Evolutionary conservation across 92 coral and sea anemone species (phyloP).

Genomic region (Paramuricea clavata): DNA sequence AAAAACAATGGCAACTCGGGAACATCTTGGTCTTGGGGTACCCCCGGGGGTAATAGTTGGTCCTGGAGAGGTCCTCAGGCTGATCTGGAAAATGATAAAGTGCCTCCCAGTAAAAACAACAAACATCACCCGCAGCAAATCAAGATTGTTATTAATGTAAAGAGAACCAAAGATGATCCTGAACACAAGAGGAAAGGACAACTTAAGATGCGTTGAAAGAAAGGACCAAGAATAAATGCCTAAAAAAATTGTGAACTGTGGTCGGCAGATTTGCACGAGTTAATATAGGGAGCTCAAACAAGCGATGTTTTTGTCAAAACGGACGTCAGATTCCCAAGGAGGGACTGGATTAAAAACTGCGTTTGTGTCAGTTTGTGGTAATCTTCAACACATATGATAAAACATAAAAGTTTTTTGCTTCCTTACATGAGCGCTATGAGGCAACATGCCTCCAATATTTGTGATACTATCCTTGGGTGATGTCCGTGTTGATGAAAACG

Average conservation of each 20-base stretch:
- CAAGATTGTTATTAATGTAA: not conserved
- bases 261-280: no score
- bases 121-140: not conserved
- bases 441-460: no score
- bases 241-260: not conserved
- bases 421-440: no score
- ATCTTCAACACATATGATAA: no score
- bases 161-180: not conserved
- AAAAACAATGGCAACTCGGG: not conserved
- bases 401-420: no score
- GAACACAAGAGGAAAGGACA: not conserved
- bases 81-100: not conserved
- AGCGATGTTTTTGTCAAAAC: no score
- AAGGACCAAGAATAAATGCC: not conserved
- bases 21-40: not conserved
- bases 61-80: conserved; percentile 2
- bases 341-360: no score
- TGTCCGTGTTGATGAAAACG: no score
- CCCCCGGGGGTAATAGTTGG: not conserved
- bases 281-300: no score
- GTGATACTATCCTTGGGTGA: no score
- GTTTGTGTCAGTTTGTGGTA: no score
- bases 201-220: not conserved
- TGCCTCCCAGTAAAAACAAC: not conserved
- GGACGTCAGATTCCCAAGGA: no score